Evolutionary conservation across 2,888 invertebrate genomes (phyloP), one percentile per base, ranked within the genome.

Genomic region (Hyposoter didymator): DNA sequence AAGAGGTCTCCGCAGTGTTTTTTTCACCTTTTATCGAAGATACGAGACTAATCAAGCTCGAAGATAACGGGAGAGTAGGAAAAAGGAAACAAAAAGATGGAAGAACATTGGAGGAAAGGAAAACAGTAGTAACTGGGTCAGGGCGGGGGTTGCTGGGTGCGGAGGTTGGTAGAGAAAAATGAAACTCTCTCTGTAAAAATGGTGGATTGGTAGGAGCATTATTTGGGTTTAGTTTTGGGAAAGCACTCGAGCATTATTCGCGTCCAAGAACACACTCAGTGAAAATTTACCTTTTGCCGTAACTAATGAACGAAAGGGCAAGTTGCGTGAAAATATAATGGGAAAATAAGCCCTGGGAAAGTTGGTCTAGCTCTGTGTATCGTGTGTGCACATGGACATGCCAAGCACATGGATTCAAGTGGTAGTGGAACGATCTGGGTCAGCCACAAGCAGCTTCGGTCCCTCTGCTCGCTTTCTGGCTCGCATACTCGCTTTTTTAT

Each of bases 381-480:
- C 66, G 47, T 69, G 47, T 74, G 45, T 52, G n/a, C n/a, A 55
- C 28, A 81, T 35, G 45, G 19, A 74, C 66, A 35, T 35, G 59
- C 59, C 59, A 19, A 35, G 35, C 8, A 19, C 39, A 66, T 22
- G 72, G 70, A n/a, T 69, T 12, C 22, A 69, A 59, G 67, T 59
- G 64, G 75, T 73, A 19, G 72, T 80, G 78, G 14, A 75, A 73
- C 78, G 81, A 84, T 82, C 74, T 84, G 84, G 82, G 84, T 82
- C 84, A 84, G 81, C 74, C 84, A 49, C 81, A 69, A 43, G 76
- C 76, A 66, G 76, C 55, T 76, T 66, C 43, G n/a, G 62, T 67
- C 52, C 66, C 84, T 73, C 73, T 73, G 78, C 55, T 67, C 2
- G 73, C 73, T 81, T 78, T 84, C 76, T 84, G 76, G 76, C 80